Percentiles rank a stretch among this genome's conserved stretches.
Evolutionary conservation across 2,113 vertebrate species (phyloP).

Genomic region (Eptesicus fuscus): DNA sequence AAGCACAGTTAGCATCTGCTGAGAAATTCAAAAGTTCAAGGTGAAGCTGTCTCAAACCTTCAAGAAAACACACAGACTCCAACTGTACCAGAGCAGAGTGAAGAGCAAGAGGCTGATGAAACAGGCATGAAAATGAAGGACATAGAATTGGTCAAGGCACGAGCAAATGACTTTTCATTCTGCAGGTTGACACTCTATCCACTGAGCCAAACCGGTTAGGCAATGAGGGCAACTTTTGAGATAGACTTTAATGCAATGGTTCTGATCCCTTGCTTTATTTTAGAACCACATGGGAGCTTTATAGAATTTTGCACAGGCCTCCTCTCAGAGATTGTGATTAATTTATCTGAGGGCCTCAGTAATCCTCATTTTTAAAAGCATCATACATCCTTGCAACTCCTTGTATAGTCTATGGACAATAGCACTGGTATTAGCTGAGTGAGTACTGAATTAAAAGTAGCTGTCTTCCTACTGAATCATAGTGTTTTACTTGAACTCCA

Average conservation of each 20-base stretch:
- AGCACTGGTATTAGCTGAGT: background rate
- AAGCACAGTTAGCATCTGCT: background rate
- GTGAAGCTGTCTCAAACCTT: too few species aligned
- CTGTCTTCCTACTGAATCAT: background rate
- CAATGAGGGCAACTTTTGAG: background rate
- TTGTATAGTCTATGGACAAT: fast-evolving
- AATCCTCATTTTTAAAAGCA: background rate
- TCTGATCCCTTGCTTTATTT: too few species aligned
- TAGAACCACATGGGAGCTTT: background rate
- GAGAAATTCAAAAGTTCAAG: background rate
- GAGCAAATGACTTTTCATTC: background rate
- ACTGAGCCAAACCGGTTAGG: too few species aligned
- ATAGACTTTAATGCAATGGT: background rate
- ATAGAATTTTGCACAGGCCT: background rate
- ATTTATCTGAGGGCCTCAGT: background rate
- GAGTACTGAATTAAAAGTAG: background rate
- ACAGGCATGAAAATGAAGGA: background rate
- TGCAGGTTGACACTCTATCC: too few species aligned
- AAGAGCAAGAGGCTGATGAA: background rate
- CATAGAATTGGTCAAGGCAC: background rate
- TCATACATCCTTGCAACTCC: background rate
- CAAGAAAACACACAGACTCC: background rate
- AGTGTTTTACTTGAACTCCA: background rate
- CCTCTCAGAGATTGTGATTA: background rate
- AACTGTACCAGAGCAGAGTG: background rate